Percentiles rank a stretch among this genome's conserved stretches.
phyloP scores from a whole-genome alignment of 2,797 vertebrate genomes.

The Leucoraja ocellata region DNA sequence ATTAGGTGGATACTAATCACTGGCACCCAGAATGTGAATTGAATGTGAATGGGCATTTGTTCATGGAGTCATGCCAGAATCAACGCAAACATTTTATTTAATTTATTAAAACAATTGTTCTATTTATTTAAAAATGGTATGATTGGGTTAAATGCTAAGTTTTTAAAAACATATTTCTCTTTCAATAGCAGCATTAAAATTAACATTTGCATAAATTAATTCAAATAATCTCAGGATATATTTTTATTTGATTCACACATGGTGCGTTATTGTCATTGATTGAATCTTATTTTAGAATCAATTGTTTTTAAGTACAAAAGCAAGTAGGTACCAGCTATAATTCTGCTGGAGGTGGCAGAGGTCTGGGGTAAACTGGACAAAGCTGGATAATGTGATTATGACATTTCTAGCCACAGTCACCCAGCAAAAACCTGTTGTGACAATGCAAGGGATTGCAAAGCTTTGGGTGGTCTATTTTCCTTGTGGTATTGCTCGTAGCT shows the following conservation, averaged over 20 bases:
- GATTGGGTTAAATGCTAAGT: not conserved
- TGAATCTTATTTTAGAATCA: not conserved
- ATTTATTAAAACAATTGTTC: not conserved
- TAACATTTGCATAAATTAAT: not conserved
- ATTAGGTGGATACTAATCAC: not conserved
- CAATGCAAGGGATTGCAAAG: not conserved
- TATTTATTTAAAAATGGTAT: not conserved
- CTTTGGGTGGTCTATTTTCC: not conserved
- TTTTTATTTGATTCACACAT: not conserved
- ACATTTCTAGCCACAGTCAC: not conserved
- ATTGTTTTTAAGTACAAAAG: not conserved
- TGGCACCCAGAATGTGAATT: not conserved
- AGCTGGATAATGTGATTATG: not conserved
- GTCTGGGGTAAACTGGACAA: not conserved
- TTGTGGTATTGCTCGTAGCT: not conserved
- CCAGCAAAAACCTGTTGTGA: not conserved
- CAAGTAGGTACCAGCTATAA: not conserved
- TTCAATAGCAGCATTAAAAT: not conserved
- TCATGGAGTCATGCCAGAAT: not conserved
- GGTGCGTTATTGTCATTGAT: not conserved
- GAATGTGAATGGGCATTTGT: not conserved
- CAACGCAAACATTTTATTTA: not conserved
- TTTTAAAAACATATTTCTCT: not conserved
- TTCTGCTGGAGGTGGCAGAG: not conserved
- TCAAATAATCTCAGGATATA: not conserved